These are phyloP conservation scores for Platyscapa corneri DNA, from an alignment of 1,140 invertebrate species.

Conservation along the genomic window DNA sequence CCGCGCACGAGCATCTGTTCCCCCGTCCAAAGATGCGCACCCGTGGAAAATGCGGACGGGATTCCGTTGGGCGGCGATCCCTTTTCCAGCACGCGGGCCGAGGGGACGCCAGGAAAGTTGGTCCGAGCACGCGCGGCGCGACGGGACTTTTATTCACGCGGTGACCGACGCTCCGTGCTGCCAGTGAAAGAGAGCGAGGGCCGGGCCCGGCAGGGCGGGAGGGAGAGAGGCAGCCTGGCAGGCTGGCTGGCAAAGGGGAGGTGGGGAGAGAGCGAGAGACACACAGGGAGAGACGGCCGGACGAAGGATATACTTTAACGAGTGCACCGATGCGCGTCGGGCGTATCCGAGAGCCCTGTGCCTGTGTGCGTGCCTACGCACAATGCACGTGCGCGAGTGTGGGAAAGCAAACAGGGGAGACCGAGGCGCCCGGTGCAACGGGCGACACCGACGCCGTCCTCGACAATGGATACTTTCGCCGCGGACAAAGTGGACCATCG, in stretches of 20 bases:
- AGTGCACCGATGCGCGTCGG: conserved; percentile 33
- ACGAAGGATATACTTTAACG: conserved; percentile 34
- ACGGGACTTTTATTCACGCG: no score
- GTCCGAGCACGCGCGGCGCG: no score
- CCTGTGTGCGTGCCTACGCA: background rate
- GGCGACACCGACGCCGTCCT: background rate
- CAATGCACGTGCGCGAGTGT: conserved; percentile 14
- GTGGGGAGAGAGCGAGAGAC: conserved; percentile 1
- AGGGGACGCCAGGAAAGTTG: no score
- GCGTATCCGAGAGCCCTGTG: background rate
- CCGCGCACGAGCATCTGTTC: background rate
- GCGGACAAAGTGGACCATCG: background rate
- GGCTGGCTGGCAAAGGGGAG: no score
- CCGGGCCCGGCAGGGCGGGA: no score
- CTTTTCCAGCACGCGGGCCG: no score
- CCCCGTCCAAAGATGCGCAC: no score
- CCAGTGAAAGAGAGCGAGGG: background rate
- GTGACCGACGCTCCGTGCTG: no score
- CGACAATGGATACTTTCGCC: background rate
- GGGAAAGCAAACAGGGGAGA: background rate
- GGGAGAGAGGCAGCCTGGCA: no score
- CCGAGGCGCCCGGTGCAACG: background rate
- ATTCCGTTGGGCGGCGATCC: background rate
- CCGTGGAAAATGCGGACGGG: background rate
- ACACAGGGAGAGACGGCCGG: background rate